Percentiles rank a stretch among this genome's conserved stretches.
Conservation (phyloP, 2,113 vertebrate genomes). For the Machaerirhynchus nigripectus region DNA sequence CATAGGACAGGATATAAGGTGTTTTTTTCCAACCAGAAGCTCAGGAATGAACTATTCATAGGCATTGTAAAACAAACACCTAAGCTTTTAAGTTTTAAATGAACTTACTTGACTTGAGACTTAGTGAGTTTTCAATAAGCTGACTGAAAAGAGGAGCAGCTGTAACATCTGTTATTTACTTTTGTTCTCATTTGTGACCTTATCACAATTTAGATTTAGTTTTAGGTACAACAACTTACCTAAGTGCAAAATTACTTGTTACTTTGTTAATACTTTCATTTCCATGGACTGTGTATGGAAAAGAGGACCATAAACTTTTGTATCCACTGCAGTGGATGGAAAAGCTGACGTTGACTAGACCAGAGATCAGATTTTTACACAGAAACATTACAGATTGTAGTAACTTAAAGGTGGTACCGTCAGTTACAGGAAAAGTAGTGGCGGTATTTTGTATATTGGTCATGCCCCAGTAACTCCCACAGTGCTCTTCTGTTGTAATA, state of each 20-base stretch:
- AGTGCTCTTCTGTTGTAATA: constrained; percentile 18
- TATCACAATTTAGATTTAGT: neutral
- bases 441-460: constrained; percentile 11
- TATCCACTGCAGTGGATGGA: neutral
- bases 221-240: neutral
- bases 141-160: neutral
- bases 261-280: neutral
- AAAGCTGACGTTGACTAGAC: neutral
- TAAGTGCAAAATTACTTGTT: neutral
- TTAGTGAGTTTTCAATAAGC: neutral
- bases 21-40: neutral
- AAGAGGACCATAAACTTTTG: neutral
- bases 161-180: neutral
- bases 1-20: neutral
- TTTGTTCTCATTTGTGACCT: neutral
- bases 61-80: neutral
- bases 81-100: neutral
- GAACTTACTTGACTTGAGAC: neutral
- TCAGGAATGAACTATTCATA: neutral
- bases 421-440: neutral
- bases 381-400: neutral
- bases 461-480: neutral
- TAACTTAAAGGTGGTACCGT: neutral
- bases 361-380: neutral
- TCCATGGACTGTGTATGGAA: neutral